Conservation (phyloP, 2,797 vertebrate genomes). For the Anguilla anguilla region DNA sequence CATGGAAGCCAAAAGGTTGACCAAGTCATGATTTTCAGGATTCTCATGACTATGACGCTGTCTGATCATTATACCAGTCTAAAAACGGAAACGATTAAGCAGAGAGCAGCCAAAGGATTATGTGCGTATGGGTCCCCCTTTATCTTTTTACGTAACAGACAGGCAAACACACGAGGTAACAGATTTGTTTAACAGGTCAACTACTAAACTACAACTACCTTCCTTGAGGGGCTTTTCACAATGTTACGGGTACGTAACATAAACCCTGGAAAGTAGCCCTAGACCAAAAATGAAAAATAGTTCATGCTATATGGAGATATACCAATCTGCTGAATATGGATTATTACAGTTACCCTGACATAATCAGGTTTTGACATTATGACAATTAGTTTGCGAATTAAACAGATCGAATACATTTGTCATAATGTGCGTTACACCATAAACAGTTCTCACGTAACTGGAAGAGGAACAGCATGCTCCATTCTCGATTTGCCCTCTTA, state of each 20-base stretch:
- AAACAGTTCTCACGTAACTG: not conserved
- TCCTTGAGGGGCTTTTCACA: not conserved
- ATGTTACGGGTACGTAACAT: not conserved
- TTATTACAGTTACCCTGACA: not conserved
- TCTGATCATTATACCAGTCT: slow-evolving; percentile 28
- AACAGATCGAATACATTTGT: not conserved
- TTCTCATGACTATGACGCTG: slow-evolving; percentile 18
- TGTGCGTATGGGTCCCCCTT: slow-evolving; percentile 14
- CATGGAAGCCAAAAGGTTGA: not conserved
- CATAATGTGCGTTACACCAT: not conserved
- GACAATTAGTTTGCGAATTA: not conserved
- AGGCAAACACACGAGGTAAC: not conserved
- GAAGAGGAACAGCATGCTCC: not conserved
- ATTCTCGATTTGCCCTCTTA: not conserved
- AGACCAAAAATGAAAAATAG: not conserved
- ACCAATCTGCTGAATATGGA: not conserved
- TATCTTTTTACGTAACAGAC: slow-evolving; percentile 37
- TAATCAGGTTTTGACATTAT: not conserved
- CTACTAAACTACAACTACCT: not conserved
- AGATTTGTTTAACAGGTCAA: slow-evolving; percentile 23
- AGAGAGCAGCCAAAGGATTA: slow-evolving; percentile 20
- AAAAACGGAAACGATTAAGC: slow-evolving; percentile 41
- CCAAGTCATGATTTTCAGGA: not conserved
- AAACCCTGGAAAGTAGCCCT: not conserved
- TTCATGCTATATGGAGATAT: not conserved